Conservation (phyloP, 2,797 vertebrate genomes). For the Silurus aristotelis region DNA sequence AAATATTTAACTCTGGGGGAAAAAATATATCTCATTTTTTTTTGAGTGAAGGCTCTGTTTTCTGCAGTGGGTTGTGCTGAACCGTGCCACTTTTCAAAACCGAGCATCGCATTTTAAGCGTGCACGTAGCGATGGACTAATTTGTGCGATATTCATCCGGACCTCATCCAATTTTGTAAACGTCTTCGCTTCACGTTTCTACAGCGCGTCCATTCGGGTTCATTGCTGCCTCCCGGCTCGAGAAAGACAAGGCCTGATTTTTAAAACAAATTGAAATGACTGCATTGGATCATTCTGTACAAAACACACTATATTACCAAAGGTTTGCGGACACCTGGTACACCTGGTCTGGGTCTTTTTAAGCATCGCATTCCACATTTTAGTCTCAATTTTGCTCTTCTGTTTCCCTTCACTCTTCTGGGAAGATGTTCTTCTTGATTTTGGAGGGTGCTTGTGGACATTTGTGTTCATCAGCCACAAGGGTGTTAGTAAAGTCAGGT, state of each 20-base stretch:
- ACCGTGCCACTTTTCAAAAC: background rate
- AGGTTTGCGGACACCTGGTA: too few species aligned
- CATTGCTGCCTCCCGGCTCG: conserved; percentile 25
- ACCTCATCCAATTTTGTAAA: background rate
- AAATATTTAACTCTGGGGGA: conserved; percentile 16
- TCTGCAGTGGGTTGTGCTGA: background rate
- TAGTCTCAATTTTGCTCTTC: too few species aligned
- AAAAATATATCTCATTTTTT: background rate
- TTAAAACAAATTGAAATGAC: conserved; percentile 38
- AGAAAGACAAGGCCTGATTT: conserved; percentile 15
- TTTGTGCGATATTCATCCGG: background rate
- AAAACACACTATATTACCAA: too few species aligned
- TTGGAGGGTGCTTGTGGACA: too few species aligned
- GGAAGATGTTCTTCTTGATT: too few species aligned
- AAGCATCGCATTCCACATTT: too few species aligned
- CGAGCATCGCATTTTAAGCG: background rate
- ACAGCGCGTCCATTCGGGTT: background rate
- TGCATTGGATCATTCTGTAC: background rate
- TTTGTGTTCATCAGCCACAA: too few species aligned
- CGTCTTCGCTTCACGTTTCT: background rate
- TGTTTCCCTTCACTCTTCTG: too few species aligned
- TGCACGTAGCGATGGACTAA: background rate
- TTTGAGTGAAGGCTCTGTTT: background rate
- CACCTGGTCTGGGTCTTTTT: too few species aligned
- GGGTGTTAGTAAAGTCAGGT: too few species aligned